Conservation (phyloP, 2,797 vertebrate genomes). For the Antrozous pallidus region DNA sequence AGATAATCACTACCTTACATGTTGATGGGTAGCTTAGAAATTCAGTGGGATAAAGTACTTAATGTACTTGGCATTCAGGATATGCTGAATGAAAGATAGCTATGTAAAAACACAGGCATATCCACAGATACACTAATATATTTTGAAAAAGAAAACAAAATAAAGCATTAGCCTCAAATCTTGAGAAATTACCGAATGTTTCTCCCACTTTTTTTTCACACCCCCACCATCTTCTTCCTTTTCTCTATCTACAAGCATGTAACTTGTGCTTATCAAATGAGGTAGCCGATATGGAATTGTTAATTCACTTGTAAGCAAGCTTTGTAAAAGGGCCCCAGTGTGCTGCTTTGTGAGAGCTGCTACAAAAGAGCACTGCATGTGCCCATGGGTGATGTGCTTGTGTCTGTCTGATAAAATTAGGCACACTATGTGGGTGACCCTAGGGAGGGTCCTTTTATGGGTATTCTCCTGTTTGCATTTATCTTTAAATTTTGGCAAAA, state of each 20-base stretch:
- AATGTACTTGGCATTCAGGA: not conserved
- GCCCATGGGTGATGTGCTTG: not conserved
- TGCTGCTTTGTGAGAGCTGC: not conserved
- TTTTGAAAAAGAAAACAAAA: not conserved
- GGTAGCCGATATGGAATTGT: not conserved
- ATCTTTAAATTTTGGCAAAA: not conserved
- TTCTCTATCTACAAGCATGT: not conserved
- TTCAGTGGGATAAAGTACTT: not conserved
- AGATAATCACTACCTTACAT: not conserved
- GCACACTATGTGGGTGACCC: accelerated
- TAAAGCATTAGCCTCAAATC: not conserved
- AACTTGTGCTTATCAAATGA: not conserved
- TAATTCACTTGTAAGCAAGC: not conserved
- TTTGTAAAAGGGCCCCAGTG: not conserved
- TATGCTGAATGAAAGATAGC: not conserved
- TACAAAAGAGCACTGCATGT: not conserved
- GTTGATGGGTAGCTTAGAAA: not conserved
- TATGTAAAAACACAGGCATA: not conserved
- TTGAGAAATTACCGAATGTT: not conserved
- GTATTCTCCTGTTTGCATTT: not conserved
- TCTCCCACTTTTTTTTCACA: not conserved
- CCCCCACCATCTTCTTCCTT: not conserved
- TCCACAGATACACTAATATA: not conserved
- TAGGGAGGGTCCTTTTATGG: not conserved
- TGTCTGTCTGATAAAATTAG: not conserved